Evolutionary conservation across 2,113 vertebrate species (phyloP).

Genomic region (Anthoscopus minutus): DNA sequence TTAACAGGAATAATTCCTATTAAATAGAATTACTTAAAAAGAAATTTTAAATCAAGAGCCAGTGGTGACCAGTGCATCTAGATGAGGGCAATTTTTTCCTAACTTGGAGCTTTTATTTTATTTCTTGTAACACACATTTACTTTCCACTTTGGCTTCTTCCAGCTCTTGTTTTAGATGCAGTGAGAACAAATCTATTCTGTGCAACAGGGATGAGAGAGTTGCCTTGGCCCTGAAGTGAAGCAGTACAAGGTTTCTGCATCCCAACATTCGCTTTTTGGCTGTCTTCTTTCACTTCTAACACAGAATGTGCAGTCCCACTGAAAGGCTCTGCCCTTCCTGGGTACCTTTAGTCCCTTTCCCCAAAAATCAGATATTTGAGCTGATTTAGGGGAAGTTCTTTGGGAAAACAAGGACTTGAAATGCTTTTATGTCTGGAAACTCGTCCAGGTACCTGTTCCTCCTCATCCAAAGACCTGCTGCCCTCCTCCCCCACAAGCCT

Average conservation of each 20-base stretch:
- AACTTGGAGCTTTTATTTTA: not conserved
- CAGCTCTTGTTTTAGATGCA: constrained; percentile 7
- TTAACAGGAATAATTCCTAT: constrained; percentile 30
- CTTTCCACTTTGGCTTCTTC: constrained; percentile 4
- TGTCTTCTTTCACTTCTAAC: not conserved
- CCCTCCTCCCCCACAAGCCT: not conserved
- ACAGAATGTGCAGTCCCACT: rapidly evolving
- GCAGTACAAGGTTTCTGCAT: not conserved
- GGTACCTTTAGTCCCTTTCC: not conserved
- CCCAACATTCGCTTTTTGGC: not conserved
- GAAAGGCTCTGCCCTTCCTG: not conserved
- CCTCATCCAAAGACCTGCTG: not conserved
- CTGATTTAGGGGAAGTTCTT: not conserved
- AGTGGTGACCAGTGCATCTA: constrained; percentile 61
- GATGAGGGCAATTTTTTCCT: constrained; percentile 50
- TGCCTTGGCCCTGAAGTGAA: not conserved
- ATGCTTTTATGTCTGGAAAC: not conserved
- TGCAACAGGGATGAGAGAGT: constrained; percentile 46
- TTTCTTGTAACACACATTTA: not conserved
- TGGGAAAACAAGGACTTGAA: not conserved
- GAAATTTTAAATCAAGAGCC: constrained; percentile 30
- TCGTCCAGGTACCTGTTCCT: not conserved
- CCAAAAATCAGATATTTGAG: not conserved
- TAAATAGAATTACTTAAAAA: not conserved
- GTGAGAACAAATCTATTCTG: not conserved